Base-by-base conservation (phyloP, 1,140 invertebrate genomes). In the Lepidurus apus region DNA sequence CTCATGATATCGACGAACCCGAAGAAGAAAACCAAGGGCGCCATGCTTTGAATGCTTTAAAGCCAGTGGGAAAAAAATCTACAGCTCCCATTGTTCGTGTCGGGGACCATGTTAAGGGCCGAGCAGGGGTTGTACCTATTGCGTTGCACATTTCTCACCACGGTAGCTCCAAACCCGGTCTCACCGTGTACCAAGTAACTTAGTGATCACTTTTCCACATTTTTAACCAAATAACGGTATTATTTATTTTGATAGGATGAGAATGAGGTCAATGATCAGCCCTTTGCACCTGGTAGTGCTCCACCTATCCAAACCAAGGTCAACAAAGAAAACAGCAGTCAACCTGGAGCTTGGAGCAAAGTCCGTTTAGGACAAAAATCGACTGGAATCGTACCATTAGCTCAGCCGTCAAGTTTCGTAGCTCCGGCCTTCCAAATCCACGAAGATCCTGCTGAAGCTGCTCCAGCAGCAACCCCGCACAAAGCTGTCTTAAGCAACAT, bases 361-460 rank as follows among this genome's bases (percentile, higher is more conserved):
- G 53, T 65, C 21, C 53, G 53, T 7, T 21, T 65, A 7, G 17
- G 17, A 3, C 53, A 65, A 4, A 65, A 65, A 65, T 21, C 53
- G 7, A 65, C 53, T 9, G 53, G 53, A n/a, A 21, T 65, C 53
- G 53, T 65, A n/a, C 53, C 53, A 7, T 21, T 65, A 65, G 13
- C 53, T 13, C 53, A 65, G 7, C 4, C 53, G 17, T 9, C 11
- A 82, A 84, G 53, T 79, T 75, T 42, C 78, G n/a, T 42, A 13
- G 34, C 43, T 42, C 21, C 26, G 45, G 42, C 53, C 43, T 43
- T 76, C 43, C 43, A 74, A 7, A 80, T 85, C 17, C 83, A 84
- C 78, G 81, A 81, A 24, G 84, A 85, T 74, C 82, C 82, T 65
- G 79, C 76, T 73, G 3, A 26, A 24, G 11, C 75, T 45, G 17